phyloP scores from a whole-genome alignment of 2,888 invertebrate genomes.

The Eupithecia vulgata region DNA sequence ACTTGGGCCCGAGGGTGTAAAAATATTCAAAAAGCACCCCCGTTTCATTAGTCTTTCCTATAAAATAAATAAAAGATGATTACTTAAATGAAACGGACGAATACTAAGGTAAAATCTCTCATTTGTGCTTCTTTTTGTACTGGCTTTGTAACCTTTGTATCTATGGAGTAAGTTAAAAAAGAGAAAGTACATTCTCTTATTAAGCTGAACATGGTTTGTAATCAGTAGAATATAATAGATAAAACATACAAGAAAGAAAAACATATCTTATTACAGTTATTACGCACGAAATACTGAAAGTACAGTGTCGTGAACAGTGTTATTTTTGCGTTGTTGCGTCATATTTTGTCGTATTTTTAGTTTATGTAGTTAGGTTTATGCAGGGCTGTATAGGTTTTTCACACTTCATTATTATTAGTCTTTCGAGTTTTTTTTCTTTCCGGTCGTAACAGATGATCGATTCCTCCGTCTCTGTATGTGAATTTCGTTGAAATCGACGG shows the following conservation, averaged over 20 bases:
- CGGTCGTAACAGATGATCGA: too few relatives aligned
- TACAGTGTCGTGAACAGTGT: too few relatives aligned
- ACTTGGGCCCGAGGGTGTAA: constrained; percentile 40
- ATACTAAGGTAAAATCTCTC: constrained; percentile 23
- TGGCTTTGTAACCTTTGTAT: neutral
- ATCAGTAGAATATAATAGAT: neutral
- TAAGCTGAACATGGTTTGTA: neutral
- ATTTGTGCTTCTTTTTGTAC: constrained; percentile 10
- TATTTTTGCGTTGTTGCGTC: too few relatives aligned
- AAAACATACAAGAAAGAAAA: neutral
- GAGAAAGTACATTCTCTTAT: neutral
- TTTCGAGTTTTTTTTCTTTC: neutral
- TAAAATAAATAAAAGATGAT: constrained; percentile 38
- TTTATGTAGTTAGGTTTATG: too few relatives aligned
- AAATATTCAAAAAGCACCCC: constrained; percentile 48
- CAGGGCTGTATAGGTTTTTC: too few relatives aligned
- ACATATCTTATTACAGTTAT: neutral
- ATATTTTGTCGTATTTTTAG: too few relatives aligned
- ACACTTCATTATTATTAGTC: neutral
- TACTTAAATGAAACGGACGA: constrained; percentile 5
- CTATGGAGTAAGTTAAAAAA: neutral
- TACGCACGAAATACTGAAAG: too few relatives aligned
- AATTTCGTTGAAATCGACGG: too few relatives aligned
- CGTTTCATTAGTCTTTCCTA: constrained; percentile 38
- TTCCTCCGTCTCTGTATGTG: too few relatives aligned